A percentile compares a stretch with the other conserved stretches of the same genome.
phyloP scores from a whole-genome alignment of 35 echinoderm and acorn worm species.

The Anneissia japonica region DNA sequence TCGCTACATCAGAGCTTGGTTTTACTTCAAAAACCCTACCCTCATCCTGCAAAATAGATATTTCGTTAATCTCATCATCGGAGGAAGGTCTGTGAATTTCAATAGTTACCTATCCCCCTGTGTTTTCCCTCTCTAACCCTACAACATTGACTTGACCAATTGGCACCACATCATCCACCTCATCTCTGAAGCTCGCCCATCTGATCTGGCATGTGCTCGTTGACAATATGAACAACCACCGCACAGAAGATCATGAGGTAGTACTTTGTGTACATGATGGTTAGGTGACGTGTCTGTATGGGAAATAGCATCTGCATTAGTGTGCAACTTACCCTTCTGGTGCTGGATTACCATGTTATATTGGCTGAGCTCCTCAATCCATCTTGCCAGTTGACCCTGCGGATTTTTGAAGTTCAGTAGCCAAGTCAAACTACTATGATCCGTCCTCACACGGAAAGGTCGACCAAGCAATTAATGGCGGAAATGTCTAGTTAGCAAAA shows the following conservation, averaged over 20 bases:
- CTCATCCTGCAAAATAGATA: no score
- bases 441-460: conserved; percentile 11
- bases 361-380: conserved; percentile 22
- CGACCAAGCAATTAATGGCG: conserved; percentile 30
- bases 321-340: conserved; percentile 17
- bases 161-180: background rate
- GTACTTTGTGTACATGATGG: background rate
- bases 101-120: background rate
- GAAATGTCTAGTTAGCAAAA: conserved; percentile 31
- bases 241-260: background rate
- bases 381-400: conserved; percentile 43
- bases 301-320: conserved; percentile 52
- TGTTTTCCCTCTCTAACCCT: background rate
- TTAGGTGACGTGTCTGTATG: background rate
- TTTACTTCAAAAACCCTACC: no score
- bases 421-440: conserved; percentile 36
- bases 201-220: background rate
- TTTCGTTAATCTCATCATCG: no score
- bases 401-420: conserved; percentile 46
- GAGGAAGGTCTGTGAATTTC: background rate
- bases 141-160: background rate
- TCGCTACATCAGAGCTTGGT: background rate
- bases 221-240: background rate
- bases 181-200: background rate
- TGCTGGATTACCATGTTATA: conserved; percentile 36